phyloP scores from a whole-genome alignment of 2,113 vertebrate genomes.

The Hyaena hyaena region DNA sequence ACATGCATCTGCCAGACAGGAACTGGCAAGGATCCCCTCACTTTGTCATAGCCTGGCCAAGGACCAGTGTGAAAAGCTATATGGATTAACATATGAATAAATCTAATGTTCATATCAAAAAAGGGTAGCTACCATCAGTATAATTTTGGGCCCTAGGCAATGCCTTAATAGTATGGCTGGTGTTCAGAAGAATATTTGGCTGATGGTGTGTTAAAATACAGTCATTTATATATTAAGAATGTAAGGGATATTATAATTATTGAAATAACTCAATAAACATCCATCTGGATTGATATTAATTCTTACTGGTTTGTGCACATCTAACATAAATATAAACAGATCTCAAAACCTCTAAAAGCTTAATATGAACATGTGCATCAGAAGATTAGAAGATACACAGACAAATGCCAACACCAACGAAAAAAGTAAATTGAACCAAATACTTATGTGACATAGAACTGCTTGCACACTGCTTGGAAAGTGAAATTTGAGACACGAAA shows the following conservation, averaged over 20 bases:
- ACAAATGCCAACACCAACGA: constrained; percentile 51
- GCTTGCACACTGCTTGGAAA: background rate
- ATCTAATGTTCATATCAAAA: background rate
- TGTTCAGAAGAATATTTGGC: background rate
- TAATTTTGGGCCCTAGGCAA: background rate
- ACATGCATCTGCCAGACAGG: background rate
- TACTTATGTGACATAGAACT: constrained; percentile 37
- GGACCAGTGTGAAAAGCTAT: constrained; percentile 21
- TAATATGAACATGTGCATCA: constrained; percentile 47
- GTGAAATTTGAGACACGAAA: constrained; percentile 17
- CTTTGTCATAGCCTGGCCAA: constrained; percentile 2
- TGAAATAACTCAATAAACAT: constrained; percentile 52
- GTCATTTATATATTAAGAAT: constrained; percentile 25
- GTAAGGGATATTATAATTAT: constrained; percentile 44
- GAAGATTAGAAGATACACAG: constrained; percentile 66
- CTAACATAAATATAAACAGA: constrained; percentile 67
- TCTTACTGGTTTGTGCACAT: constrained; percentile 49
- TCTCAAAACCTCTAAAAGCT: constrained; percentile 40
- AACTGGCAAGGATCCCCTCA: constrained; percentile 31
- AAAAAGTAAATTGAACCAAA: constrained; percentile 58
- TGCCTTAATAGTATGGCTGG: background rate
- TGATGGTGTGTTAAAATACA: background rate
- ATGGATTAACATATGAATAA: background rate
- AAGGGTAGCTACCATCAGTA: background rate
- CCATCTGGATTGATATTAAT: constrained; percentile 54